Conservation (phyloP, 2,797 vertebrate species). For the Syngnathus rostellatus region DNA sequence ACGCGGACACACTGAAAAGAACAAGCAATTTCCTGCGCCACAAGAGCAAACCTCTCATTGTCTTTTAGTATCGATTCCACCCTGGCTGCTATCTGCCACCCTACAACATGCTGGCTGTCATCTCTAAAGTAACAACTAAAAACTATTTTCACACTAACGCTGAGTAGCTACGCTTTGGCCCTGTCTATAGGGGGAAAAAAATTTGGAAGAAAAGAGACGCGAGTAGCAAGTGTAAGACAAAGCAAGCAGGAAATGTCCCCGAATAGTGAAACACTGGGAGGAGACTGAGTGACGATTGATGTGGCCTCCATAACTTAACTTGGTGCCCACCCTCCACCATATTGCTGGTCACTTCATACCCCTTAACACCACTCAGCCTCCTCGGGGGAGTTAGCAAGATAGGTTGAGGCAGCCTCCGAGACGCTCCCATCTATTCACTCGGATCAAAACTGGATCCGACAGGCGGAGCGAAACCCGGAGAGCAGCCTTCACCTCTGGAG, state of each 20-base stretch:
- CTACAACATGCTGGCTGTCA: constrained; percentile 32
- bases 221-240: constrained; percentile 19
- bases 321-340: not conserved
- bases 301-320: constrained; percentile 16
- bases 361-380: constrained; percentile 32
- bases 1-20: constrained; percentile 36
- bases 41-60: constrained; percentile 62
- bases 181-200: constrained; percentile 44
- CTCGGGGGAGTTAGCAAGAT: constrained; percentile 17
- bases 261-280: constrained; percentile 33
- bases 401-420: constrained; percentile 39
- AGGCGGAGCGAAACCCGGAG: constrained; percentile 34
- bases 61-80: constrained; percentile 66
- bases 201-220: constrained; percentile 11
- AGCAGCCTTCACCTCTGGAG: constrained; percentile 40
- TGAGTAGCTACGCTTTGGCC: constrained; percentile 24
- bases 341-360: constrained; percentile 15
- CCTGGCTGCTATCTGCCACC: constrained; percentile 56
- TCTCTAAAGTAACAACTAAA: constrained; percentile 41
- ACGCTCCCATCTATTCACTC: constrained; percentile 8
- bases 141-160: constrained; percentile 43
- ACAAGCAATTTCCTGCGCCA: constrained; percentile 69
- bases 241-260: constrained; percentile 42
- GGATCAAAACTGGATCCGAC: constrained; percentile 8
- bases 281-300: constrained; percentile 29